Evolutionary conservation across 1,140 invertebrate genomes (phyloP).

Genomic region (Polyergus mexicanus): DNA sequence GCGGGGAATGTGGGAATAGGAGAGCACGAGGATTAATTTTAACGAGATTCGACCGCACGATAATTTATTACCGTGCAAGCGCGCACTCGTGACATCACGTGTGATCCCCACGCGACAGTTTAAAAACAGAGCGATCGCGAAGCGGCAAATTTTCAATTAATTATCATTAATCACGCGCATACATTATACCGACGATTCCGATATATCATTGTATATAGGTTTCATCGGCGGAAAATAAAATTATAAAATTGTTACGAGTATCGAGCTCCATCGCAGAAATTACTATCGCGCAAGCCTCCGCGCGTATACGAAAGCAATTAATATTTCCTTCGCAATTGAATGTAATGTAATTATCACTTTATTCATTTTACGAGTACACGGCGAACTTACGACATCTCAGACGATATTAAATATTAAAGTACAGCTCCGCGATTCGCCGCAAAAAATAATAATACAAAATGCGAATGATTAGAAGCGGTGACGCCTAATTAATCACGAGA

Average conservation of each 20-base stretch:
- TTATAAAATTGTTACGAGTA: neutral
- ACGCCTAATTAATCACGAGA: conserved; percentile 21
- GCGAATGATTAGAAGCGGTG: neutral
- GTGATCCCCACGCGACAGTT: neutral
- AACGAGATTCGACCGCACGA: conserved; percentile 19
- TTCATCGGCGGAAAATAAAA: neutral
- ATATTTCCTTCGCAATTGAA: conserved; percentile 13
- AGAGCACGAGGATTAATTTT: neutral
- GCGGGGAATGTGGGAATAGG: conserved; percentile 14
- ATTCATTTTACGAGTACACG: neutral
- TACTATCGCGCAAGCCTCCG: neutral
- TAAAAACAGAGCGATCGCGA: neutral
- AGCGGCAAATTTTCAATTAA: conserved; percentile 29
- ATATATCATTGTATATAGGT: conserved; percentile 1
- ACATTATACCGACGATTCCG: neutral
- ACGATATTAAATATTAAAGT: conserved; percentile 19
- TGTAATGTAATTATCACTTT: conserved; percentile 36
- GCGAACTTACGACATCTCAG: neutral
- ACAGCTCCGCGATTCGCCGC: neutral
- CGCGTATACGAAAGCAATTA: neutral
- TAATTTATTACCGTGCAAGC: conserved; percentile 33
- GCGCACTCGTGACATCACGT: neutral
- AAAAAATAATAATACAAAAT: conserved; percentile 34
- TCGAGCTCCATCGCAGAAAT: neutral
- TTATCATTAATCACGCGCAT: conserved; percentile 9